Evolutionary conservation across 2,113 vertebrate genomes (phyloP), one percentile per base, ranked within the genome.

Genomic region (Coturnix japonica): DNA sequence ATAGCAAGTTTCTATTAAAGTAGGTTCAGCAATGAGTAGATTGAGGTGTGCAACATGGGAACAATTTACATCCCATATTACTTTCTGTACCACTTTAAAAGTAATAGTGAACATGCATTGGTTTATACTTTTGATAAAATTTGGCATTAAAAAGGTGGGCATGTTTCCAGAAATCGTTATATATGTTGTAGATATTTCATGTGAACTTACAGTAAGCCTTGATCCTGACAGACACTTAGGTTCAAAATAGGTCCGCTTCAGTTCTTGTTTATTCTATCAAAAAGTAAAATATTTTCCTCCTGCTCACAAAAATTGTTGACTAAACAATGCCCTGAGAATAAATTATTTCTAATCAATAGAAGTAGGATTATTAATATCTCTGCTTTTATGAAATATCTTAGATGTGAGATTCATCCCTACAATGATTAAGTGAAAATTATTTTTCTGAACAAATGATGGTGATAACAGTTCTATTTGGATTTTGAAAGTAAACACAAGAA

Each of bases 51-150:
- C 3, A 53, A 57, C 13, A 7, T 66, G 19, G 35, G 33, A 25
- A 22, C 26, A 49, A 19, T 3, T 26, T 8, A 39, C 4, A 85
- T 20, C 1, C 28, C 41, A 6, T 21, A 17, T 22, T 19, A 5
- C 13, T 30, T 65, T 81, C 26, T 28, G 8, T 57, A 81, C 41
- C 2, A 77, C 6, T 31, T 73, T 84, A 31, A 44, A 9, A 66
- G 26, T 4, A 66, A 31, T 41, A 1, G 1, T 25, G 4, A 13
- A 66, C 7, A 31, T 19, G 11, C 7, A 57, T 43, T 26, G 2
- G 66, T 60, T 54, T 67, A 13, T 49, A 43, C 37, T 63, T 72
- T 67, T 21, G 6, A 35, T 59, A 39, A 78, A 64, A 60, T 56
- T 13, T 56, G 8, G 7, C 11, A 43, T 54, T 79, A 20, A 74